Evolutionary conservation across 2,888 invertebrate genomes (phyloP).

Genomic region (Caenorhabditis plicata): DNA sequence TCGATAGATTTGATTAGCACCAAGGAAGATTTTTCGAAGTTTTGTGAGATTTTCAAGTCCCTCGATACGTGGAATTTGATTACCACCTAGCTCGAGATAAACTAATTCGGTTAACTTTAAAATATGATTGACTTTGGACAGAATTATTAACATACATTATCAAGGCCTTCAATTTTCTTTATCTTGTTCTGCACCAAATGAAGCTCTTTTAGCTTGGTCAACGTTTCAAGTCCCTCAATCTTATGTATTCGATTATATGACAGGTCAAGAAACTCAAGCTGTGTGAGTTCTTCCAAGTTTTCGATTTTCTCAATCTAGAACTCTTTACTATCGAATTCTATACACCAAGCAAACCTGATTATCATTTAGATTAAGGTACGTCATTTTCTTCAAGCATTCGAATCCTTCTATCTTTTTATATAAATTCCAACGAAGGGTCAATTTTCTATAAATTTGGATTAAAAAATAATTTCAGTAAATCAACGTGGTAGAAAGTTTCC

Average conservation of each 20-base stretch:
- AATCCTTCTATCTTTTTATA: constrained; percentile 92
- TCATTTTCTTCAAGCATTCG: constrained; percentile 73
- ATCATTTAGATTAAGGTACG: constrained; percentile 91
- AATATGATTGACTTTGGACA: not conserved
- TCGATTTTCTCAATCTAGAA: constrained; percentile 74
- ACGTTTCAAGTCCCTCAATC: constrained; percentile 66
- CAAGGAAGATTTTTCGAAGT: constrained; percentile 75
- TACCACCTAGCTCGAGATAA: constrained; percentile 89
- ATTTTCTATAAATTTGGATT: constrained; percentile 6
- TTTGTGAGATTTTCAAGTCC: constrained; percentile 21
- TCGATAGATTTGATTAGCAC: constrained; percentile 90
- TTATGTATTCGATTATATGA: constrained; percentile 82
- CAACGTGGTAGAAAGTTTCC: not conserved
- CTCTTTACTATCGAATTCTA: not conserved
- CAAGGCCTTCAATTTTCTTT: constrained; percentile 66
- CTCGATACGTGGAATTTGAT: constrained; percentile 73
- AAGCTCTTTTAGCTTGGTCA: constrained; percentile 66
- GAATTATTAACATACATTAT: constrained; percentile 70
- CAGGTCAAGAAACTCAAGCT: constrained; percentile 88
- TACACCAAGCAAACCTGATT: constrained; percentile 78
- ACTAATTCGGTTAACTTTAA: constrained; percentile 72
- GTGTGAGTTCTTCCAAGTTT: constrained; percentile 81
- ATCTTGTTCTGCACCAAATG: constrained; percentile 70
- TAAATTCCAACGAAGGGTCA: constrained; percentile 80
- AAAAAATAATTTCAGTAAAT: not conserved